phyloP scores from a whole-genome alignment of 2,888 invertebrate species.

The Amblyjoppa fuscipennis region DNA sequence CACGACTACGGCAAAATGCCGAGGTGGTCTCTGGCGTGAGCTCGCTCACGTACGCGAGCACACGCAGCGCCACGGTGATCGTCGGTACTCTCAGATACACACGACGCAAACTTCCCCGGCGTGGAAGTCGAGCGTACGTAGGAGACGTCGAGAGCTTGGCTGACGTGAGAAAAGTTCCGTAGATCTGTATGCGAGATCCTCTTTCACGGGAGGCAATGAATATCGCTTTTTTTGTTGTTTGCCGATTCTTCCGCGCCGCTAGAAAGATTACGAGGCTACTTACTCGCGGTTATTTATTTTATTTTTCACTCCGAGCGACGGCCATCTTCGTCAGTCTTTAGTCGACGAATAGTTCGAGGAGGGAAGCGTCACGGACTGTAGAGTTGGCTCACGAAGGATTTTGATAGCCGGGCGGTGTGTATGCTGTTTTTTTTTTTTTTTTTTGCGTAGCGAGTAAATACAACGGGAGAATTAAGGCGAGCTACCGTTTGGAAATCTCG shows the following conservation, averaged over 20 bases:
- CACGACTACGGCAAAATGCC: neutral
- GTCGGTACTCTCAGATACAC: neutral
- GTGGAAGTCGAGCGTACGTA: neutral
- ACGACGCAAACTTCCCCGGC: neutral
- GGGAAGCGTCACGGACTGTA: neutral
- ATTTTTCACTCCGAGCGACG: neutral
- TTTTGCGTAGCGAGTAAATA: conserved; percentile 43
- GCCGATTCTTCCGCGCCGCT: neutral
- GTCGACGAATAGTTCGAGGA: neutral
- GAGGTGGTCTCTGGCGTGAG: neutral
- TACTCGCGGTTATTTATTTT: neutral
- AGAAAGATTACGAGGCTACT: neutral
- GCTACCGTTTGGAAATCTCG: conserved; percentile 54
- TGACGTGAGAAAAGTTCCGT: conserved; percentile 15
- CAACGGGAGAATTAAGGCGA: conserved; percentile 29
- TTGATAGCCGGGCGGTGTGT: conserved; percentile 13
- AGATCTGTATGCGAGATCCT: neutral
- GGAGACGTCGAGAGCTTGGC: neutral
- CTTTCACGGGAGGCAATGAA: neutral
- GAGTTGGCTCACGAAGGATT: conserved; percentile 1
- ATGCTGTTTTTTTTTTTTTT: neutral
- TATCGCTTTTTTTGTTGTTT: neutral
- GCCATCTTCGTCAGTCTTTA: neutral
- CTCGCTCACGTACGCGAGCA: conserved; percentile 10
- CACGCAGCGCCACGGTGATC: neutral